Conservation (phyloP, 2,888 invertebrate genomes). For the Zygaena filipendulae region DNA sequence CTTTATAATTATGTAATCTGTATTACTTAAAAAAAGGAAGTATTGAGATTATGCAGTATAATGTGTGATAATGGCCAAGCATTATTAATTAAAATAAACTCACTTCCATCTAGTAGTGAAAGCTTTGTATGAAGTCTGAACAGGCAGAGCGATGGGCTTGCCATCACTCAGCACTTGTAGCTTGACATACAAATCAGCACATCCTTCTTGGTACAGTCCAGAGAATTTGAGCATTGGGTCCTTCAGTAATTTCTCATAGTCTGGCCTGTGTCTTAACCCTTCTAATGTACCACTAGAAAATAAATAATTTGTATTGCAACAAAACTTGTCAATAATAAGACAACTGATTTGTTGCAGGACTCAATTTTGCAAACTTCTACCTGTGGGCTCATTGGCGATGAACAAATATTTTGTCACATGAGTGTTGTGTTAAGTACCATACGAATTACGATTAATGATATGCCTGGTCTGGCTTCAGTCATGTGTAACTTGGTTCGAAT, state of each 20-base stretch:
- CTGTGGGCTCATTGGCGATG: no score
- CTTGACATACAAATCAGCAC: slow-evolving; percentile 89
- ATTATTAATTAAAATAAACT: no score
- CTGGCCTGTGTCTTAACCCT: slow-evolving; percentile 87
- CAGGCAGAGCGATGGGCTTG: slow-evolving; percentile 84
- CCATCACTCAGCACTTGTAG: slow-evolving; percentile 87
- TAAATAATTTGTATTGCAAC: slow-evolving; percentile 4
- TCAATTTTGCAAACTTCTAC: no score
- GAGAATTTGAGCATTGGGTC: slow-evolving; percentile 93
- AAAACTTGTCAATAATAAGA: neutral
- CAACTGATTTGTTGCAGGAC: neutral
- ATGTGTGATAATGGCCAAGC: no score
- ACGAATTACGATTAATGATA: no score
- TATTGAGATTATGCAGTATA: no score
- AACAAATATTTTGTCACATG: no score
- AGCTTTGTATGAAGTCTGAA: slow-evolving; percentile 90
- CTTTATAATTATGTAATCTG: no score
- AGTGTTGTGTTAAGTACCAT: no score
- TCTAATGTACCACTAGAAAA: slow-evolving; percentile 87
- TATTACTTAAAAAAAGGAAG: no score
- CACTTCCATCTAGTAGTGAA: slow-evolving; percentile 95
- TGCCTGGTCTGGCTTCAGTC: no score
- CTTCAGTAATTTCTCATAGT: slow-evolving; percentile 86
- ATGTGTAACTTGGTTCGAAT: no score
- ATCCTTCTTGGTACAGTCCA: slow-evolving; percentile 85